Percentiles rank a stretch among this genome's conserved stretches.
phyloP scores from a whole-genome alignment of 1,140 invertebrate genomes.

The Microplitis demolitor region DNA sequence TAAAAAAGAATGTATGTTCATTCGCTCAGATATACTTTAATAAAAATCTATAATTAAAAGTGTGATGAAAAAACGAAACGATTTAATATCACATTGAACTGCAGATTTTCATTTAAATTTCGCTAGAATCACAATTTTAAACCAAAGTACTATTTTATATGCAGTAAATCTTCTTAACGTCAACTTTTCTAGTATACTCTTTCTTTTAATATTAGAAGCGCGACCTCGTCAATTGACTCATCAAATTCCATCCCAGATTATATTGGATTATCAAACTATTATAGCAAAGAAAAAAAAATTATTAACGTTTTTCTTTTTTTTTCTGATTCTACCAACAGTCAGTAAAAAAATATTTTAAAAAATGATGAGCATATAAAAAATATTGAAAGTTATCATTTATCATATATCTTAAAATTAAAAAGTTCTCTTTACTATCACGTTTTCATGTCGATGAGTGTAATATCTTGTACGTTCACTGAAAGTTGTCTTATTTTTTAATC shows the following conservation, averaged over 20 bases:
- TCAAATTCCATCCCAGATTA: not conserved
- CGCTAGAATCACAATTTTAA: not conserved
- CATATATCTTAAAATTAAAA: too few species aligned
- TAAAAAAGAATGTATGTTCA: too few species aligned
- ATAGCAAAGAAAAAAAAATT: not conserved
- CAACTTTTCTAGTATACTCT: not conserved
- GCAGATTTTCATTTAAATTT: not conserved
- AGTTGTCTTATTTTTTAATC: not conserved
- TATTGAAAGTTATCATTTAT: too few species aligned
- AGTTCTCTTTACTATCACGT: too few species aligned
- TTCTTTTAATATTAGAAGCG: not conserved
- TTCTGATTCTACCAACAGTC: too few species aligned
- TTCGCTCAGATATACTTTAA: not conserved
- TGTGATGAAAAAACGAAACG: not conserved
- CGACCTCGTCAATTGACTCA: constrained; percentile 1
- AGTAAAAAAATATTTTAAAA: too few species aligned
- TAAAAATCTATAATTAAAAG: not conserved
- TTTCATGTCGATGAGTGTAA: too few species aligned
- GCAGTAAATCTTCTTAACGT: not conserved
- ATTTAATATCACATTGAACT: not conserved
- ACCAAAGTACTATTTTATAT: not conserved
- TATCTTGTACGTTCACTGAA: too few species aligned
- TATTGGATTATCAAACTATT: constrained; percentile 2
- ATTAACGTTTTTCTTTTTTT: not conserved
- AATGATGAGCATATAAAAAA: too few species aligned